Conservation (phyloP, 2,888 invertebrate genomes). For the Branchipolynoe longqiensis region DNA sequence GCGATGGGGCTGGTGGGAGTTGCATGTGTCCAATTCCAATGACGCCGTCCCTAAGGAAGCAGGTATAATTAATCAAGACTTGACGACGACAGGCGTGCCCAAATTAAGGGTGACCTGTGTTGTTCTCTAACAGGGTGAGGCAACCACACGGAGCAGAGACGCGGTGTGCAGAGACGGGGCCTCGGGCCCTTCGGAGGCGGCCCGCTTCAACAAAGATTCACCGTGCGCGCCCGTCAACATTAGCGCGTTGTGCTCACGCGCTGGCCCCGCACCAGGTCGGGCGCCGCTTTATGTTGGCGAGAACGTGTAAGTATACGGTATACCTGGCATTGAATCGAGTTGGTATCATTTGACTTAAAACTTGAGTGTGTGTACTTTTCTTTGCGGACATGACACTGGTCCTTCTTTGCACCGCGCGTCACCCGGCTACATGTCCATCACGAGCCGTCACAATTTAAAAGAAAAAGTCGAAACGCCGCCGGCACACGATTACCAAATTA, state of each 20-base stretch:
- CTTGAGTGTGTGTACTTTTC: too few relatives aligned
- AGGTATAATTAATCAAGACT: constrained; percentile 9
- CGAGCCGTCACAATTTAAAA: neutral
- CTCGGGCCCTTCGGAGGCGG: neutral
- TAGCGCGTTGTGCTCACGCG: too few relatives aligned
- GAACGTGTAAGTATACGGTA: too few relatives aligned
- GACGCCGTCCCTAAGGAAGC: neutral
- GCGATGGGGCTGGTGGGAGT: too few relatives aligned
- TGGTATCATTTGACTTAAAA: too few relatives aligned
- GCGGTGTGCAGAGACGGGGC: constrained; percentile 20
- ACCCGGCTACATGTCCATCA: too few relatives aligned
- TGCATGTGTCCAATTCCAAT: too few relatives aligned
- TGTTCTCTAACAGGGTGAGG: constrained; percentile 32
- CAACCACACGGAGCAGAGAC: neutral
- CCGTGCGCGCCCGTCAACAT: neutral
- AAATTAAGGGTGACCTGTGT: neutral
- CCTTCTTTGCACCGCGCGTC: too few relatives aligned
- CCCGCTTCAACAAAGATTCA: neutral
- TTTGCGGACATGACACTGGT: too few relatives aligned
- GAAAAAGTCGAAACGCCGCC: neutral
- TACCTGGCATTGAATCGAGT: too few relatives aligned
- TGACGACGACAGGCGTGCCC: neutral
- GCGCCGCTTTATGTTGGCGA: too few relatives aligned
- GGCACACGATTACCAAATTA: constrained; percentile 26
- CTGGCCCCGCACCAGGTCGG: too few relatives aligned